A percentile compares a stretch with the other conserved stretches of the same genome.
Conservation (phyloP, 2,113 vertebrate genomes). For the Hypocryptadius cinnamomeus region DNA sequence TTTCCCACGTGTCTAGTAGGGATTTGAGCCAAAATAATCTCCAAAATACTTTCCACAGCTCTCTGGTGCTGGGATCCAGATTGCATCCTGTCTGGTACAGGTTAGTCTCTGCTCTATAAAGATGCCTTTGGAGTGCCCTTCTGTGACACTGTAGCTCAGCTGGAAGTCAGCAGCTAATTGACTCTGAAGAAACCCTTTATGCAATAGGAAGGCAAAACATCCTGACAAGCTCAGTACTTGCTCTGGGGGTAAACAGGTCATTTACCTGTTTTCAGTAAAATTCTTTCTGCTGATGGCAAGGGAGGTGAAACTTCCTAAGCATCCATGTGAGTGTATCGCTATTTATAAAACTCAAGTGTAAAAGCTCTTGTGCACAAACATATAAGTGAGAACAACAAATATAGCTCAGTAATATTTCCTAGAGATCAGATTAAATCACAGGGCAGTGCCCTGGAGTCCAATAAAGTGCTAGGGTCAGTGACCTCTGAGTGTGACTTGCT, state of each 20-base stretch:
- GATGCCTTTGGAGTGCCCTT: not conserved
- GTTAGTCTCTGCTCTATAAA: not conserved
- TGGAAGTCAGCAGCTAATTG: not conserved
- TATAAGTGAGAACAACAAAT: not conserved
- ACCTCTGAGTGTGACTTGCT: not conserved
- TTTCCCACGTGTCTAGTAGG: not conserved
- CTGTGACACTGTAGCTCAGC: not conserved
- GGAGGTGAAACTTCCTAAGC: not conserved
- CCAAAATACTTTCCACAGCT: not conserved
- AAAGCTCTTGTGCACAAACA: not conserved
- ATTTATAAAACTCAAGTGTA: not conserved
- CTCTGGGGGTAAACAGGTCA: not conserved
- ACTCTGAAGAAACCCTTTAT: not conserved
- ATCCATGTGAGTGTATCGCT: not conserved
- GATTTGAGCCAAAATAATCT: not conserved
- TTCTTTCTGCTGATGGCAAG: not conserved
- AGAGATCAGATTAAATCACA: not conserved
- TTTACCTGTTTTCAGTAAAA: not conserved
- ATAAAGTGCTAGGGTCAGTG: not conserved
- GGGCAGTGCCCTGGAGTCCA: not conserved
- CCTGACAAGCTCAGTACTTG: not conserved
- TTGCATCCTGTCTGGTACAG: not conserved
- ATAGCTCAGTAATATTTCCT: not conserved
- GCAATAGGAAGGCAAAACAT: not conserved
- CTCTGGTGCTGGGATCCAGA: not conserved